phyloP scores from a whole-genome alignment of 1,140 invertebrate genomes.

The Parapsyche elsis region DNA sequence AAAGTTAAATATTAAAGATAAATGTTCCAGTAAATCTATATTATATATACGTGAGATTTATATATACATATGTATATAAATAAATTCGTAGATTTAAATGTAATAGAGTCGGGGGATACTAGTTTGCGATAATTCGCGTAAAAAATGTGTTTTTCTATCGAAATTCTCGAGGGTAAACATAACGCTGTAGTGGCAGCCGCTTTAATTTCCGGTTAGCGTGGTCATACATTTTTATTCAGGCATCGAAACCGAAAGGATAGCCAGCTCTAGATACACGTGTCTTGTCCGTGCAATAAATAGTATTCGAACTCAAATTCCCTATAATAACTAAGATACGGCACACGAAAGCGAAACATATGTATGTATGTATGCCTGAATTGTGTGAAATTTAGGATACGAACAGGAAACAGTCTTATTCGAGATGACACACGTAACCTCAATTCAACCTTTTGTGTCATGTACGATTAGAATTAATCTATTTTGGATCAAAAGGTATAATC shows the following conservation, averaged over 20 bases:
- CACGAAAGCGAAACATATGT: too few relatives aligned
- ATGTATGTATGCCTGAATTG: too few relatives aligned
- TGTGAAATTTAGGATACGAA: too few relatives aligned
- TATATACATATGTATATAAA: background rate
- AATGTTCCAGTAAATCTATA: too few relatives aligned
- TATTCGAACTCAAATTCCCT: background rate
- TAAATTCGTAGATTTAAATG: background rate
- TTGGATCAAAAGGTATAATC: too few relatives aligned
- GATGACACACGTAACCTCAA: too few relatives aligned
- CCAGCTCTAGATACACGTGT: constrained; percentile 6
- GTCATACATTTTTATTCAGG: constrained; percentile 46
- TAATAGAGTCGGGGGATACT: background rate
- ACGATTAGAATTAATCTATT: too few relatives aligned
- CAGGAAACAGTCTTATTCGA: too few relatives aligned
- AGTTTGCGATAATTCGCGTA: constrained; percentile 23
- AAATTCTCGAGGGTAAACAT: constrained; percentile 13
- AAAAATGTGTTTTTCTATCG: constrained; percentile 37
- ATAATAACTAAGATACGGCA: background rate
- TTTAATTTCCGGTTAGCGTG: constrained; percentile 46
- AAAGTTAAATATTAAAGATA: too few relatives aligned
- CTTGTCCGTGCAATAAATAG: constrained; percentile 2
- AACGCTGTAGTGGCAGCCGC: constrained; percentile 6
- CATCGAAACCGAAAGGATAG: background rate
- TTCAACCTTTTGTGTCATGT: too few relatives aligned
- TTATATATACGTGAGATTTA: background rate